phyloP scores from a whole-genome alignment of 2,797 vertebrate genomes.

The Falco biarmicus region DNA sequence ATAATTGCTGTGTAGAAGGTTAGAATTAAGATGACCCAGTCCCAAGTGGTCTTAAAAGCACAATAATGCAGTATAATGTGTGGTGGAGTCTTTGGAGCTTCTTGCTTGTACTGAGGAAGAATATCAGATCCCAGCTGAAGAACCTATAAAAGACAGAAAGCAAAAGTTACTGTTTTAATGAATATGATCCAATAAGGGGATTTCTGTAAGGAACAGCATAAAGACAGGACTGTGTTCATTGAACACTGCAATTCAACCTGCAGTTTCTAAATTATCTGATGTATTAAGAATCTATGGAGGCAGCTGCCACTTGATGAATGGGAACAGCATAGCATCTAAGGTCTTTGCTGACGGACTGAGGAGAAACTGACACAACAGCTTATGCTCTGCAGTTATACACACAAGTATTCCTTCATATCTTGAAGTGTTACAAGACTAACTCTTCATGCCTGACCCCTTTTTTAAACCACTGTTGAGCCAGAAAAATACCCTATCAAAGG shows the following conservation, averaged over 20 bases:
- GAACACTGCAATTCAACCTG: not conserved
- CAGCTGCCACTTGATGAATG: not conserved
- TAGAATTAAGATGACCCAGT: conserved; percentile 98
- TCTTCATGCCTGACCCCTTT: not conserved
- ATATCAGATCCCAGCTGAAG: conserved; percentile 95
- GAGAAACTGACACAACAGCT: not conserved
- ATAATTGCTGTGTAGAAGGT: conserved; percentile 99
- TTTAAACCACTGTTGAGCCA: not conserved
- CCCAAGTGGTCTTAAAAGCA: conserved; percentile 98
- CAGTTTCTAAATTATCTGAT: not conserved
- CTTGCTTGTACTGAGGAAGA: conserved; percentile 98
- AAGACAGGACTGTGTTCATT: accelerated
- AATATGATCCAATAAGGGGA: not conserved
- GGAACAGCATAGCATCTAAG: not conserved
- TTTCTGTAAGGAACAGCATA: not conserved
- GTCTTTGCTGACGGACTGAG: not conserved
- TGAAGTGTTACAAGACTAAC: not conserved
- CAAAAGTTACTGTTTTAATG: not conserved
- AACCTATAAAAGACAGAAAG: conserved; percentile 79
- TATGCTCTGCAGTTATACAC: not conserved
- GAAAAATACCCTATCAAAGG: not conserved
- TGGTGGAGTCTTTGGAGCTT: conserved; percentile 95
- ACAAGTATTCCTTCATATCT: not conserved
- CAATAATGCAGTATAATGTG: conserved; percentile 98
- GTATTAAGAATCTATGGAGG: not conserved